Conservation (phyloP, 2,888 invertebrate species). For the Eristalinus sepulchralis region DNA sequence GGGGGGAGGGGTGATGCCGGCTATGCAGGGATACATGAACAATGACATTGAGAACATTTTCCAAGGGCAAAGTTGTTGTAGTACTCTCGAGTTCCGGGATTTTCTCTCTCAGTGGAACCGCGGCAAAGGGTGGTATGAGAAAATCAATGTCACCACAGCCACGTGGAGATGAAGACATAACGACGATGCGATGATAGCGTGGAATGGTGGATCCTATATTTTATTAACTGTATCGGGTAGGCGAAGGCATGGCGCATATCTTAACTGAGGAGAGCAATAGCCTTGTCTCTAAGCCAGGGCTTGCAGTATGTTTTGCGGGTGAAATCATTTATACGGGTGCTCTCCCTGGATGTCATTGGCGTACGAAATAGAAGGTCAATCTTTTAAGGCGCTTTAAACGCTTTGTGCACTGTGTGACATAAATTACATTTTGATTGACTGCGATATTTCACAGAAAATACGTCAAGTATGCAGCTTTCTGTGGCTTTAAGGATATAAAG, state of each 20-base stretch:
- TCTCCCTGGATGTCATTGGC: background rate
- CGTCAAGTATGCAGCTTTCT: background rate
- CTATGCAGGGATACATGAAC: background rate
- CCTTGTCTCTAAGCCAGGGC: background rate
- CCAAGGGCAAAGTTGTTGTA: conserved; percentile 32
- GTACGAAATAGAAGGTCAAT: background rate
- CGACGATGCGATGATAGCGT: background rate
- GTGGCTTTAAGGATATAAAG: background rate
- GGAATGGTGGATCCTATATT: conserved; percentile 5
- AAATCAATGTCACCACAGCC: conserved; percentile 32
- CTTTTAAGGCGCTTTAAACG: background rate
- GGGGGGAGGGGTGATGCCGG: background rate
- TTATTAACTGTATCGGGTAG: conserved; percentile 8
- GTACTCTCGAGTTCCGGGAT: conserved; percentile 14
- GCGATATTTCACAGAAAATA: background rate
- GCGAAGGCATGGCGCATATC: background rate
- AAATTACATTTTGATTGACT: background rate
- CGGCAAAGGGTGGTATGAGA: conserved; percentile 3
- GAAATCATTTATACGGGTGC: too few relatives aligned
- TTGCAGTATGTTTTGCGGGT: too few relatives aligned
- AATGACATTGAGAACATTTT: conserved; percentile 44
- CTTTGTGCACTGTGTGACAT: background rate
- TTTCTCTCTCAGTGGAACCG: background rate
- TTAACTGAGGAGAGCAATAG: background rate
- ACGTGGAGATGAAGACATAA: conserved; percentile 47